Base-by-base conservation (phyloP, 2,888 invertebrate genomes). In the Tenthredo mesomela region DNA sequence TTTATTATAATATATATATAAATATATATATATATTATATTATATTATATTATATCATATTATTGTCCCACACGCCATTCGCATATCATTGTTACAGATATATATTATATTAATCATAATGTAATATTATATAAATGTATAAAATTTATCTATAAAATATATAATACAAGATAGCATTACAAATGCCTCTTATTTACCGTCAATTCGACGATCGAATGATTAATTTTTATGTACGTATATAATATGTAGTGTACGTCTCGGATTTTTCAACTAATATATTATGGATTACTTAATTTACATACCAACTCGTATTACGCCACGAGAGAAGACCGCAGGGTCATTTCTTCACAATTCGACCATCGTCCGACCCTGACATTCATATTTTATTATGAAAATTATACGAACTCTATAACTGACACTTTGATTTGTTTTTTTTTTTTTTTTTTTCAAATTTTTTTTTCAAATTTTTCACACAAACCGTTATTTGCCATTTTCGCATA, bases 91-190 rank as follows among this genome's bases (percentile, higher is more conserved):
- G 88, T 89, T 89, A 88, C 85, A 87, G 65, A 25, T 61, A 58
- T 58, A 88, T 58, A 88, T 84, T 86, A 87, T 86, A 87, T 86
- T 85, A 87, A 87, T 84, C 54, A 80, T 85, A 86, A 88, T 85
- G 86, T 85, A 78, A 85, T 82, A 88, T 88, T 87, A 88, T 88
- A 86, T 89, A 88, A 89, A 89, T 90, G 91, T 90, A 91, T 90
- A 91, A 91, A 91, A 90, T 89, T 89, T 89, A 90, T 87, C 89
- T 90, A 90, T 89, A 87, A 89, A 89, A 91, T 91, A 91, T 89
- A 90, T 89, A 37, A 37, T 82, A 82, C 82, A 82, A 87, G 86
- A 86, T 89, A 82, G 86, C 82, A 87, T 84, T 86, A 86, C 84
- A 85, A 75, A 82, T 50, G 37, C 12, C 29, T 70, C n/a, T 80